These are phyloP conservation scores for Prionailurus viverrinus DNA, from an alignment of 2,113 vertebrate genomes.

Conservation along the genomic window DNA sequence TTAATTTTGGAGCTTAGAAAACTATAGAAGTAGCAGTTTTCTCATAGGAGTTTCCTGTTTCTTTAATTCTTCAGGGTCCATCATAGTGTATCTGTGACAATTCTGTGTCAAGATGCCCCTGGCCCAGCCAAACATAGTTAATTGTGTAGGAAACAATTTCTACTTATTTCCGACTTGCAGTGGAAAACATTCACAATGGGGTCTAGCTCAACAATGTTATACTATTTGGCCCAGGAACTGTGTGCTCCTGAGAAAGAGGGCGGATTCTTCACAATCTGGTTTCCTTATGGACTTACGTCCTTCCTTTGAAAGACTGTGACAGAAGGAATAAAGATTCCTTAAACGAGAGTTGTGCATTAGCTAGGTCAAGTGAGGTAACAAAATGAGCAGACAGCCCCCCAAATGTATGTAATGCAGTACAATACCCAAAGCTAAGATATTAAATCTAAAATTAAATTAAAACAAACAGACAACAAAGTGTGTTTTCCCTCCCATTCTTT, in stretches of 20 bases:
- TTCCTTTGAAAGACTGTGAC: neutral
- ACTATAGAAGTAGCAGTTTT: neutral
- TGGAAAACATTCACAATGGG: neutral
- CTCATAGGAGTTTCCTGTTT: neutral
- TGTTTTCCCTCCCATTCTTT: neutral
- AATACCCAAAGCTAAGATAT: neutral
- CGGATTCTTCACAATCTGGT: neutral
- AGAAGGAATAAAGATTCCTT: neutral
- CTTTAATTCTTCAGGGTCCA: neutral
- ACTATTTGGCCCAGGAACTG: neutral
- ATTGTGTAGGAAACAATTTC: neutral
- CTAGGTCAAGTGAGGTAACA: neutral
- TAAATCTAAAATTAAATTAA: conserved; percentile 44
- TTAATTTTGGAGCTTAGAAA: neutral
- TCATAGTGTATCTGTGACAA: neutral
- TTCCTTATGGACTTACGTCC: neutral
- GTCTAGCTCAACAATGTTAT: neutral
- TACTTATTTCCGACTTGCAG: neutral
- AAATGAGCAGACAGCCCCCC: neutral
- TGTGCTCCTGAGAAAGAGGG: neutral
- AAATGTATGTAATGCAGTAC: neutral
- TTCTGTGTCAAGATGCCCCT: neutral
- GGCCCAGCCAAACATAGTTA: neutral
- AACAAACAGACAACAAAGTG: neutral
- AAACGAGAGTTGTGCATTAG: neutral